These are phyloP conservation scores for Alsophila aescularia DNA, from an alignment of 2,888 invertebrate species.

Conservation along the genomic window DNA sequence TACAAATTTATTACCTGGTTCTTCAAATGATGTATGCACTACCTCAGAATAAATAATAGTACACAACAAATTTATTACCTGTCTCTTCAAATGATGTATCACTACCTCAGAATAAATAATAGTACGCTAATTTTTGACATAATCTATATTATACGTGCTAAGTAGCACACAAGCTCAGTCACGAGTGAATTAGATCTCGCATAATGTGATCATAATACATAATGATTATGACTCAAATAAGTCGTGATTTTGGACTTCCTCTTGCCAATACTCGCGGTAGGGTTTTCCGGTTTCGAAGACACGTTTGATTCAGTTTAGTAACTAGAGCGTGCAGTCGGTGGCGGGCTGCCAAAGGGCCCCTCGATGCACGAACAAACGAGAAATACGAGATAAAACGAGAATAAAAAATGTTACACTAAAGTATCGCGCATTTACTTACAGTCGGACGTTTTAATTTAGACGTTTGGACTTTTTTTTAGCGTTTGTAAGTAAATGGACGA, in stretches of 20 bases:
- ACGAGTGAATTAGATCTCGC: constrained; percentile 4
- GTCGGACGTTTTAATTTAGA: neutral
- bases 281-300: constrained; percentile 54
- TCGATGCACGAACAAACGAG: constrained; percentile 33
- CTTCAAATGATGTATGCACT: no score
- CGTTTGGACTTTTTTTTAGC: no score
- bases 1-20: no score
- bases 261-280: constrained; percentile 10
- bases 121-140: no score
- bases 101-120: no score
- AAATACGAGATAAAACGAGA: constrained; percentile 23
- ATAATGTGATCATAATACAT: neutral
- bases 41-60: no score
- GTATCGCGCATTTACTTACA: neutral
- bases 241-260: constrained; percentile 23
- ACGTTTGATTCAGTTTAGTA: constrained; percentile 61
- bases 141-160: no score
- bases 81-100: no score
- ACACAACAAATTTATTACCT: no score
- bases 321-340: constrained; percentile 61
- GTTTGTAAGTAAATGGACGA: no score
- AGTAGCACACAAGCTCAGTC: neutral
- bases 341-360: constrained; percentile 44
- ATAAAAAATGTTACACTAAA: constrained; percentile 10
- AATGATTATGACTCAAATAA: constrained; percentile 18